Base-by-base conservation (phyloP, 2,113 vertebrate species). In the Polypterus senegalus region DNA sequence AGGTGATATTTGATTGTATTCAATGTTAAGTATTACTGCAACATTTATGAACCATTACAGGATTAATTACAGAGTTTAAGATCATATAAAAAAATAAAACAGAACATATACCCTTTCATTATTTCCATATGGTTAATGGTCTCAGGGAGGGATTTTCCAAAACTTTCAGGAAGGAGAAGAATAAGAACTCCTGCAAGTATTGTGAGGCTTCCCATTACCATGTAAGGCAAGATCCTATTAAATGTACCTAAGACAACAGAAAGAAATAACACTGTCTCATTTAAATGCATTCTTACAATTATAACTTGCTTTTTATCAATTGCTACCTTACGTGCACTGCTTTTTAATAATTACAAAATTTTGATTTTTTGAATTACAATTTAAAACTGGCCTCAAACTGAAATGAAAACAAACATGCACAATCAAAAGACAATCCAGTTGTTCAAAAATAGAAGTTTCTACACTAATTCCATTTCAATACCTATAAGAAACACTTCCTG, bases 171-270 rank as follows among this genome's bases (percentile, higher is more conserved):
- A 10, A 94, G 80, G 54, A 92, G 73, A 5, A 92, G 81, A 48
- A 83, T 84, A 0, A 90, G 52, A 47, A 89, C 58, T 7, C 86
- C 86, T 0, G 91, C 87, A 58, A 79, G 66, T 65, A 94, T 63
- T 0, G 89, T 88, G 27, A 91, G 69, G 65, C 79, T 77, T 6
- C 92, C 92, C 86, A 94, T 93, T 59, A 94, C 4, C 49, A 92
- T 82, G 4, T 92, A 94, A 0, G 93, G 91, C 0, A 96, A 81
- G 52, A 72, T 65, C 61, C 67, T 83, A 65, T 84, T 75, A 6
- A 88, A 89, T 64, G 77, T 80, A 65, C 86, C 91, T 93, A 81
- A 67, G 66, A 71, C 58, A 45, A 73, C 0, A 9, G 4, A 54
- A 65, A 1, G 10, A 0, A 3, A 49, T 47, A 55, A 9, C 5